Conservation (phyloP, 37 sponge, comb jelly and placozoan genomes). For the Geodia barretti region DNA sequence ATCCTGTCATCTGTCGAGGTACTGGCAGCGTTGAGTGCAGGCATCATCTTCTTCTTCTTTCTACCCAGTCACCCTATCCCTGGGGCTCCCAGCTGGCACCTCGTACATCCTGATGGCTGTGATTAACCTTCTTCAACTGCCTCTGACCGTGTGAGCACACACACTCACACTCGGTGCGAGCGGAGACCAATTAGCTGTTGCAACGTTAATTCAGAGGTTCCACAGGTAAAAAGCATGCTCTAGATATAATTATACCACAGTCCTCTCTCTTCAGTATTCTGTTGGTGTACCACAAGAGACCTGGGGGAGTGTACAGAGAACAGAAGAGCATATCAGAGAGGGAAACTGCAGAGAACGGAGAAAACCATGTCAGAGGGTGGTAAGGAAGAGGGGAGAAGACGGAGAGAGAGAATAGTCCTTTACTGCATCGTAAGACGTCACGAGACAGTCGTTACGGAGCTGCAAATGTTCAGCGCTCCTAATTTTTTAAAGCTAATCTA, state of each 20-base stretch:
- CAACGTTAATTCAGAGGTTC: background rate
- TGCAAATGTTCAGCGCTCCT: no score
- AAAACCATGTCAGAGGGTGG: no score
- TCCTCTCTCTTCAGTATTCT: background rate
- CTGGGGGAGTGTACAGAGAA: background rate
- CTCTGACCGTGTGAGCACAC: background rate
- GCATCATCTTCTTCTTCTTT: conserved; percentile 12
- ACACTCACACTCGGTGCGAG: background rate
- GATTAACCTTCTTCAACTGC: background rate
- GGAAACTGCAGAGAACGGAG: no score
- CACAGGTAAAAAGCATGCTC: background rate
- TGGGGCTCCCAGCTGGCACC: conserved; percentile 2
- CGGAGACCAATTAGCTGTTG: background rate
- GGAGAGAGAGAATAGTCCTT: no score
- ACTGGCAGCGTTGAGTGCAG: background rate
- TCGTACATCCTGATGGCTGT: conserved; percentile 8
- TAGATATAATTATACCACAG: background rate
- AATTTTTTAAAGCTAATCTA: no score
- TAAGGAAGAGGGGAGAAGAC: conserved; percentile 7
- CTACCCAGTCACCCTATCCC: background rate
- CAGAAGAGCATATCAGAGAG: background rate
- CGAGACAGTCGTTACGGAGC: no score
- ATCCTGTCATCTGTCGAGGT: background rate
- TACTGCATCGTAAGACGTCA: no score
- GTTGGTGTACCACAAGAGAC: background rate